Evolutionary conservation across 2,888 invertebrate species (phyloP).

Genomic region (Bellardia pandia): DNA sequence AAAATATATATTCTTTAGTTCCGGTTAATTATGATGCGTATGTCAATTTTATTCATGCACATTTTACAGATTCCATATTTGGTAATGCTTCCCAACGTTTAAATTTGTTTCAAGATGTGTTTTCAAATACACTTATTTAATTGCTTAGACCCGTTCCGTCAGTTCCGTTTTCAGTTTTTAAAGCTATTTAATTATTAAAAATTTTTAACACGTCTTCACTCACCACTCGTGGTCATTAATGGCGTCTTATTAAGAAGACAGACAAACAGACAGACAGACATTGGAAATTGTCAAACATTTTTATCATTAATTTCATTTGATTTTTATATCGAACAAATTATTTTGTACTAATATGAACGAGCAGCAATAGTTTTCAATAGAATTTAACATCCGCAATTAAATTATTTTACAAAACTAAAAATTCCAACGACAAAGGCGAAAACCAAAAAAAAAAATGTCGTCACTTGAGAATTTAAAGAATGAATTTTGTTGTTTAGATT

Average conservation of each 20-base stretch:
- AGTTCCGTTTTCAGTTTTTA: slow-evolving; percentile 8
- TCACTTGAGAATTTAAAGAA: slow-evolving; percentile 73
- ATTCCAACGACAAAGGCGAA: slow-evolving; percentile 59
- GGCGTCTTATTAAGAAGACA: slow-evolving; percentile 54
- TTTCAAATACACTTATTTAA: slow-evolving; percentile 13
- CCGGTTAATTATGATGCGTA: not conserved
- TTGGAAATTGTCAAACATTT: slow-evolving; percentile 26
- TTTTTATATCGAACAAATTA: slow-evolving; percentile 39
- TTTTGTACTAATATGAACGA: slow-evolving; percentile 57
- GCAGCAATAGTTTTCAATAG: slow-evolving; percentile 28
- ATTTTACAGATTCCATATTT: not conserved
- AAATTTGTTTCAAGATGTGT: not conserved
- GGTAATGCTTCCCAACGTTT: not conserved
- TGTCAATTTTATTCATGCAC: not conserved
- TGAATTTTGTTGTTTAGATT: slow-evolving; percentile 52
- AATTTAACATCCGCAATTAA: slow-evolving; percentile 72
- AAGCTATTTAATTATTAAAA: slow-evolving; percentile 44
- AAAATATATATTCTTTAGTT: not conserved
- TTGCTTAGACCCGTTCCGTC: not conserved
- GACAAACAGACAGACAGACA: no score
- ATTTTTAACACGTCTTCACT: slow-evolving; percentile 67
- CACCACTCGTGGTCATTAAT: slow-evolving; percentile 43
- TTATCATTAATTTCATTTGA: not conserved
- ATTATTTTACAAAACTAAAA: slow-evolving; percentile 67
- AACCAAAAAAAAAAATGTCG: slow-evolving; percentile 62